Evolutionary conservation across 2,797 vertebrate genomes (phyloP), one percentile per base, ranked within the genome.

Genomic region (Gambelia wislizenii): DNA sequence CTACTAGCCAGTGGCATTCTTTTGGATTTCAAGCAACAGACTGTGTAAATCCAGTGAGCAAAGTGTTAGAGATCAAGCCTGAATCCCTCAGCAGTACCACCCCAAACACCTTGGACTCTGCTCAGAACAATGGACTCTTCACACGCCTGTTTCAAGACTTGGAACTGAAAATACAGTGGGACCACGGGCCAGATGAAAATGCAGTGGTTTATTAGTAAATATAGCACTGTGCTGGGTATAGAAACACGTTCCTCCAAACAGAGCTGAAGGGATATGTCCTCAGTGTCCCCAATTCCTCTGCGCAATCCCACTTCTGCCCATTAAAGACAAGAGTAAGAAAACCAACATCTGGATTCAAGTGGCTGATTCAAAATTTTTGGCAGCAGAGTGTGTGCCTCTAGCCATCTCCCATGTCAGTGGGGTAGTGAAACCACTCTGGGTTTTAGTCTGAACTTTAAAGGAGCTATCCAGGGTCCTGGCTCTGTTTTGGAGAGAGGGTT

Each of bases 121-220:
- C 10, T 1, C 0, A 0, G 18, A 74, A 61, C 81, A 39, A 0
- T 0, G 18, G 0, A 33, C 78, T 92, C 79, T 89, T 96, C 56
- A 89, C 74, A 13, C 64, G 33, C 82, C 61, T 97, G 4, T 97
- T 97, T 92, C 95, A 90, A 91, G 95, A 92, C 44, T 70, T 97
- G 95, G 95, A 95, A 69, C 90, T 97, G 81, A 97, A 94, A 0
- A 91, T 97, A 36, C 94, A 95, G 79, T 97, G 97, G 96, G 96
- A 97, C 76, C 12, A 95, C 10, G 77, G 18, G 1, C 9, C 25
- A 52, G 92, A 92, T 6, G 92, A 91, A 4, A 88, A n/a, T 33
- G 69, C 33, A 0, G 30, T 2, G 0, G 25, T 76, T 74, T 91
- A 22, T 85, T 95, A 94, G 82, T 8, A 13, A 56, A 36, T 13